Base-by-base conservation (phyloP, 2,888 invertebrate genomes). In the Alentia gelatinosa region DNA sequence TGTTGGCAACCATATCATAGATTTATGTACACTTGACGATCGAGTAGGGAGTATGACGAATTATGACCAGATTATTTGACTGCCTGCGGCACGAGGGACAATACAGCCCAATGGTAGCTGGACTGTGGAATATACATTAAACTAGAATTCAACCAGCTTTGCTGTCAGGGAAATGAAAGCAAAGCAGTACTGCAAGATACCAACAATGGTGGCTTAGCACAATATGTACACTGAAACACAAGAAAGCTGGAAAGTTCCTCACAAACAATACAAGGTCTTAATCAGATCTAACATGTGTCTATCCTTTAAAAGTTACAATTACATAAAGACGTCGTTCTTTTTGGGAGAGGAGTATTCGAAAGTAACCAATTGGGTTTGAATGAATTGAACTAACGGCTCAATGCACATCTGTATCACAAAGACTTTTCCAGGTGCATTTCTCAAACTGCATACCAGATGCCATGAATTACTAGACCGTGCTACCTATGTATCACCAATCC, bases 51-150 rank as follows among this genome's bases (percentile, higher is more conserved):
- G n/a, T 68, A 5, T 30, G 26, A 30, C 12, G 26, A 68, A 30
- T 12, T 30, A 30, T 68, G 68, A 68, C 68, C 68, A 68, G 68
- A 68, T 68, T 68, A 68, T 30, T 68, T 68, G 68, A 68, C 68
- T 68, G 68, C 23, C 68, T 56, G 56, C 56, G n/a, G 30, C 26
- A 68, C 15, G 30, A 5, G 30, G 30, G 68, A 26, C 26, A 30
- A 68, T 19, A n/a, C n/a, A 56, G 5, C 30, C 68, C 68, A 30
- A 12, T 68, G 1, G 12, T 68, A 68, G 68, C 12, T 68, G 68
- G 63, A 30, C 30, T 26, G n/a, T 30, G 30, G 68, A 68, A 68
- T 26, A 26, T 68, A 68, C 68, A 4, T 30, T 30, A 30, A 68
- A 68, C 30, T 68, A 68, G 12, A 30, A 3, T 19, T 30, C 30